Evolutionary conservation across 1,140 invertebrate genomes (phyloP).

Genomic region (Achroia grisella): DNA sequence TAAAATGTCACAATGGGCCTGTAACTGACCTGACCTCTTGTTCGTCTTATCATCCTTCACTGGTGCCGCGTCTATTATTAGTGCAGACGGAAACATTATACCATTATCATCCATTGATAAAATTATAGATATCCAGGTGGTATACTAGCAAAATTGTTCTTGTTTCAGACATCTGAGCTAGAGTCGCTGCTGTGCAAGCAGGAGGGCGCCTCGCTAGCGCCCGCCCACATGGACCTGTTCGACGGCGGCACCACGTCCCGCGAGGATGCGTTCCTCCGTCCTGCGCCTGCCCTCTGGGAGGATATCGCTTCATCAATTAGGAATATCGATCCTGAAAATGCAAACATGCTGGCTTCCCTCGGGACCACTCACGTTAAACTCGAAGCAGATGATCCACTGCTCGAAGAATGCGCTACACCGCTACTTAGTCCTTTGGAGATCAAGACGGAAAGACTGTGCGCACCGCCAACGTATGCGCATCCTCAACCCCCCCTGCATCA

Average conservation of each 20-base stretch:
- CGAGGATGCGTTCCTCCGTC: constrained; percentile 88
- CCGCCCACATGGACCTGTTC: constrained; percentile 65
- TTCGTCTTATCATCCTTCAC: no score
- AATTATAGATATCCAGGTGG: no score
- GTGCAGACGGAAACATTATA: no score
- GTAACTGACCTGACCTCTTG: no score
- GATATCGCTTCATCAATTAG: constrained; percentile 91
- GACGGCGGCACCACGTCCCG: constrained; percentile 72
- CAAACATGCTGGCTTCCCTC: constrained; percentile 84
- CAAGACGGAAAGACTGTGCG: constrained; percentile 79
- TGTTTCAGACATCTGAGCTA: constrained; percentile 67
- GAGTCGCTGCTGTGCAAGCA: constrained; percentile 71
- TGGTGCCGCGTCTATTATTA: no score
- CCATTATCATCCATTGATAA: no score
- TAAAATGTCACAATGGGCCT: no score
- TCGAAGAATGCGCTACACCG: constrained; percentile 74
- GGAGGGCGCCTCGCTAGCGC: constrained; percentile 59
- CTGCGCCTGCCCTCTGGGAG: constrained; percentile 88
- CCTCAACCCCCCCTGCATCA: constrained; percentile 58
- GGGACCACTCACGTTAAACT: constrained; percentile 80
- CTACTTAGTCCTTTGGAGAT: constrained; percentile 83
- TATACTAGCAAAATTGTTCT: constrained; percentile 17
- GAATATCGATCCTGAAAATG: constrained; percentile 90
- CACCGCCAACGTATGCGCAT: constrained; percentile 62
- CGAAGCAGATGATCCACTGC: constrained; percentile 80